phyloP scores from a whole-genome alignment of 2,797 vertebrate genomes.

The Enteromius unitaeniatus region DNA sequence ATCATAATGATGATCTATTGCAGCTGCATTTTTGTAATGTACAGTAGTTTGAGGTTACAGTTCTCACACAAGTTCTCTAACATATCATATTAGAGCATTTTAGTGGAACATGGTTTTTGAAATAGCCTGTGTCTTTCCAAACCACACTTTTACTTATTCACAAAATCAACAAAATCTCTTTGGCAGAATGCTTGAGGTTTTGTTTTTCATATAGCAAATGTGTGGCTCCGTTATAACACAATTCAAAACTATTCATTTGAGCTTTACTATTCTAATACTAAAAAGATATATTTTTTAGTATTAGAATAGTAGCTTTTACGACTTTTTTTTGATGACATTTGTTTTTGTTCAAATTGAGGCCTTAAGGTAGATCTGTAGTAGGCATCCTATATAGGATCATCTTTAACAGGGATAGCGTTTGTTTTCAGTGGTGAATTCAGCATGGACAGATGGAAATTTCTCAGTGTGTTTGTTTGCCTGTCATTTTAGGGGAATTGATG shows the following conservation, averaged over 20 bases:
- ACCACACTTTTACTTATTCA: background rate
- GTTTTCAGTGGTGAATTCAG: background rate
- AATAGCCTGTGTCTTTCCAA: background rate
- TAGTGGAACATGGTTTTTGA: background rate
- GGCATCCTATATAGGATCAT: background rate
- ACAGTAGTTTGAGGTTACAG: background rate
- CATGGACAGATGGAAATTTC: background rate
- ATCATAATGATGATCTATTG: background rate
- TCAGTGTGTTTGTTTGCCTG: background rate
- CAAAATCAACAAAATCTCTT: constrained; percentile 5
- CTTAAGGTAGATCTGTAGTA: background rate
- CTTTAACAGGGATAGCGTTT: background rate
- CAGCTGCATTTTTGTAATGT: background rate
- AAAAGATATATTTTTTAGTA: no score
- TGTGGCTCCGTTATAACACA: background rate
- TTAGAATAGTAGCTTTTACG: no score
- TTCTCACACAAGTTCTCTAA: background rate
- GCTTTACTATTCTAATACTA: background rate
- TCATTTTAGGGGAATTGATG: constrained; percentile 82
- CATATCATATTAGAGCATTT: background rate
- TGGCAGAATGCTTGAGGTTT: background rate
- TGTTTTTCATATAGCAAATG: background rate
- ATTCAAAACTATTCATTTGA: background rate
- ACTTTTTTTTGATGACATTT: background rate
- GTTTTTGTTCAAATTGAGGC: background rate